These are phyloP conservation scores for Coregonus suidteri DNA, from an alignment of 2,797 vertebrate genomes.

Conservation along the genomic window DNA sequence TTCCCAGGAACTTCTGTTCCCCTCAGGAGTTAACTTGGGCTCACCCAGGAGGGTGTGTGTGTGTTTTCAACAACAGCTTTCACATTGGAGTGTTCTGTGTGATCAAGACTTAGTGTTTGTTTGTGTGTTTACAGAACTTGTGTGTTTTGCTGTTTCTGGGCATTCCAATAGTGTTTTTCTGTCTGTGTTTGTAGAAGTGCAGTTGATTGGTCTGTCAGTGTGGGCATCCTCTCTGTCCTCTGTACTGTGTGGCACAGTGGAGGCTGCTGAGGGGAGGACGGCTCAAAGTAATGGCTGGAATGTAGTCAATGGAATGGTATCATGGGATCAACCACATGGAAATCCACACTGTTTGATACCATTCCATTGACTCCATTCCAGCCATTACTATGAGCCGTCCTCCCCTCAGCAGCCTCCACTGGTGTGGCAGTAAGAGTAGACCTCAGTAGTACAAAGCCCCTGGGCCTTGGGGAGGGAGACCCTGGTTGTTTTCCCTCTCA, in stretches of 20 bases:
- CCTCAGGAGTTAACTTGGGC: not conserved
- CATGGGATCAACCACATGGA: no score
- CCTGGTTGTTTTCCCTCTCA: conserved; percentile 7
- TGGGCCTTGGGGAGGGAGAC: not conserved
- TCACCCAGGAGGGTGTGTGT: not conserved
- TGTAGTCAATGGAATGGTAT: no score
- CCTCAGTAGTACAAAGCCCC: conserved; percentile 16
- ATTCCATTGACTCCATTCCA: no score
- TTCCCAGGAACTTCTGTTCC: conserved; percentile 24
- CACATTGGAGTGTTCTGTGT: not conserved
- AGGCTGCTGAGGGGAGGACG: not conserved
- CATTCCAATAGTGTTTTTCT: conserved; percentile 28
- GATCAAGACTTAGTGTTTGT: not conserved
- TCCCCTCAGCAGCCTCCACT: no score
- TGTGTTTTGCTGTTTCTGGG: conserved; percentile 44
- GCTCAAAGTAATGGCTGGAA: no score
- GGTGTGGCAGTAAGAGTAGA: not conserved
- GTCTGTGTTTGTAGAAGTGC: conserved; percentile 35
- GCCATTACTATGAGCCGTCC: no score
- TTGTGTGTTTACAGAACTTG: conserved; percentile 21
- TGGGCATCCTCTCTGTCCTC: conserved; percentile 16
- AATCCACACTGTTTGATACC: no score
- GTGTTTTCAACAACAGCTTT: not conserved
- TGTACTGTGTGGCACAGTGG: conserved; percentile 18
- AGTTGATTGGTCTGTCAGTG: conserved; percentile 16